phyloP scores from a whole-genome alignment of 2,888 invertebrate genomes.

The Coelinius sp. region DNA sequence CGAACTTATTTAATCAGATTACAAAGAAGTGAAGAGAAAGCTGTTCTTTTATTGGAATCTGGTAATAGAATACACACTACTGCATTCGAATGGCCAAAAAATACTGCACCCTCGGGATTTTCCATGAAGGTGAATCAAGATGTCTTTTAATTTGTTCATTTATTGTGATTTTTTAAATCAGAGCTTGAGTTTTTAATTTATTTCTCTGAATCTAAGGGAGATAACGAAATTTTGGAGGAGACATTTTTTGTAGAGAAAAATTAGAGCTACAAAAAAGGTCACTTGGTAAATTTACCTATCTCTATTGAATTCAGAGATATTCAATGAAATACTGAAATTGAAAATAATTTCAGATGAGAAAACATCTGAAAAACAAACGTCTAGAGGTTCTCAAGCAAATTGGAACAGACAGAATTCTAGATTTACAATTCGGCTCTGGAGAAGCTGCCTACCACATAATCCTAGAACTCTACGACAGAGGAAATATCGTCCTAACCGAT shows the following conservation, averaged over 20 bases:
- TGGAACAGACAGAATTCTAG: constrained; percentile 94
- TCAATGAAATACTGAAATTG: too few relatives aligned
- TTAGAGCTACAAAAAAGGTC: too few relatives aligned
- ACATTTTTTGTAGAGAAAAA: too few relatives aligned
- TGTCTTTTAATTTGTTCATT: not conserved
- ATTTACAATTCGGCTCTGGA: constrained; percentile 94
- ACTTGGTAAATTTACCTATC: too few relatives aligned
- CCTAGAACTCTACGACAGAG: constrained; percentile 94
- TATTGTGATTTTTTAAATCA: not conserved
- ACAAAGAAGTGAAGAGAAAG: constrained; percentile 89
- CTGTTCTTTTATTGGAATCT: constrained; percentile 91
- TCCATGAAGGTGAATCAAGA: constrained; percentile 88
- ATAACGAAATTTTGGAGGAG: too few relatives aligned
- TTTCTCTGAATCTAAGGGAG: too few relatives aligned
- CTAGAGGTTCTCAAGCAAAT: constrained; percentile 88
- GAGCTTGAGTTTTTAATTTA: too few relatives aligned
- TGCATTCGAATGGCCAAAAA: constrained; percentile 98
- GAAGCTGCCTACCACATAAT: constrained; percentile 97
- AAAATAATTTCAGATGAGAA: constrained; percentile 72
- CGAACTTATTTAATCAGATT: constrained; percentile 94
- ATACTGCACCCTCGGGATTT: constrained; percentile 94
- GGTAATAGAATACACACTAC: constrained; percentile 95
- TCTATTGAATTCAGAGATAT: not conserved
- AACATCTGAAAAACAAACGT: constrained; percentile 96
- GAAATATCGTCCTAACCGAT: constrained; percentile 96